Evolutionary conservation across 1,140 invertebrate genomes (phyloP), one percentile per base, ranked within the genome.

Genomic region (Aleiodes sp.): DNA sequence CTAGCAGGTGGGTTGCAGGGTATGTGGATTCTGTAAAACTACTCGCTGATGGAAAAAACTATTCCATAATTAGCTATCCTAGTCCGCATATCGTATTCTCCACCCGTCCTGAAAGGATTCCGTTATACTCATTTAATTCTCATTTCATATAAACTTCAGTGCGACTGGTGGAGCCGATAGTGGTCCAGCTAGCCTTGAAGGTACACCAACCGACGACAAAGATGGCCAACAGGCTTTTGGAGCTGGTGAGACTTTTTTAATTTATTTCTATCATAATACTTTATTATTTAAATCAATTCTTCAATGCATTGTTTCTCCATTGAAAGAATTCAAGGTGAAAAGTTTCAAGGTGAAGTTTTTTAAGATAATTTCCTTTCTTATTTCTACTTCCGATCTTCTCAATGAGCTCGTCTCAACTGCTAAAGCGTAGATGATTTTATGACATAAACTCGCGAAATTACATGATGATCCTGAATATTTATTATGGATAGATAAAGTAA

Each of bases 81-180:
- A 56, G 41, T 69, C 41, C 67, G 60, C 67, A 69, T 63, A 63
- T 69, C 67, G 21, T 57, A n/a, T 19, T 63, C 12, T 52, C 28
- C 56, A 31, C 14, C 12, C 6, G 12, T 12, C 8, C 31, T 61
- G 31, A 31, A 52, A 14, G 26, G 21, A 35, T 66, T 31, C 31
- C 7, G 24, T 72, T 72, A 52, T 71, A 63, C 57, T 71, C 52
- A 39, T 70, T 46, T 62, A 28, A 29, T 63, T 63, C 29, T 57
- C 62, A 46, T 71, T 70, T 66, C n/a, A 26, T 46, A 19, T 70
- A 19, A 63, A 41, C 33, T 12, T 72, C 87, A 95, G 93, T 87
- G 94, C 93, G 65, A 96, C 94, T 72, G 93, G 94, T 56, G 93
- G 94, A 68, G 93, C 94, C 14, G 94, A 96, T 81, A 94, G 93